These are phyloP conservation scores for Lithophane ornitopus DNA, from an alignment of 2,888 invertebrate genomes.

Conservation along the genomic window DNA sequence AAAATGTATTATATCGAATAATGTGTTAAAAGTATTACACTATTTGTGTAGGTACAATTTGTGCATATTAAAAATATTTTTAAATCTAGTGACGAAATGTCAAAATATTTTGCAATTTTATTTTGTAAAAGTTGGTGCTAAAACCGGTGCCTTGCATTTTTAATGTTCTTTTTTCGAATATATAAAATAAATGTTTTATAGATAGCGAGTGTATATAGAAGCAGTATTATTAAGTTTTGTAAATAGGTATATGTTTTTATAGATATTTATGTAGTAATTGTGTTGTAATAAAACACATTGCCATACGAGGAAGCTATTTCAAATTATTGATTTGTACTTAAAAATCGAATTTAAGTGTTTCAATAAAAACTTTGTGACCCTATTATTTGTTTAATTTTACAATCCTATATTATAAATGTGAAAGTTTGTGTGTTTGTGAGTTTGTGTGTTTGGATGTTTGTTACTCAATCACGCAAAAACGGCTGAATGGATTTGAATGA, in stretches of 20 bases:
- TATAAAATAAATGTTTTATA: slow-evolving; percentile 59
- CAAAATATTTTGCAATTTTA: slow-evolving; percentile 29
- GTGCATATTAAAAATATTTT: slow-evolving; percentile 32
- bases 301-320: slow-evolving; percentile 78
- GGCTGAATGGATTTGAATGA: no score
- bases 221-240: slow-evolving; percentile 81
- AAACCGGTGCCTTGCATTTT: slow-evolving; percentile 76
- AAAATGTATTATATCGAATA: slow-evolving; percentile 42
- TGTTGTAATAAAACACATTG: slow-evolving; percentile 74
- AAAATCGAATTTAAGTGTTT: slow-evolving; percentile 86
- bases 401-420: no score
- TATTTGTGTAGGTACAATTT: slow-evolving; percentile 51
- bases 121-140: slow-evolving; percentile 75
- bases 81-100: slow-evolving; percentile 7
- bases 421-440: no score
- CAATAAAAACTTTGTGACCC: slow-evolving; percentile 77
- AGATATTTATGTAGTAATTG: slow-evolving; percentile 73
- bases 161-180: slow-evolving; percentile 64
- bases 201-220: slow-evolving; percentile 72
- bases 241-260: slow-evolving; percentile 77
- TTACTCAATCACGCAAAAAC: no score
- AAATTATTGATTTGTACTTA: slow-evolving; percentile 81
- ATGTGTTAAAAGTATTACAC: slow-evolving; percentile 35
- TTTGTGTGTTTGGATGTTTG: no score
- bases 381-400: slow-evolving; percentile 42